Evolutionary conservation across 2,113 vertebrate genomes (phyloP), one percentile per base, ranked within the genome.

Genomic region (Phyllostomus discolor): DNA sequence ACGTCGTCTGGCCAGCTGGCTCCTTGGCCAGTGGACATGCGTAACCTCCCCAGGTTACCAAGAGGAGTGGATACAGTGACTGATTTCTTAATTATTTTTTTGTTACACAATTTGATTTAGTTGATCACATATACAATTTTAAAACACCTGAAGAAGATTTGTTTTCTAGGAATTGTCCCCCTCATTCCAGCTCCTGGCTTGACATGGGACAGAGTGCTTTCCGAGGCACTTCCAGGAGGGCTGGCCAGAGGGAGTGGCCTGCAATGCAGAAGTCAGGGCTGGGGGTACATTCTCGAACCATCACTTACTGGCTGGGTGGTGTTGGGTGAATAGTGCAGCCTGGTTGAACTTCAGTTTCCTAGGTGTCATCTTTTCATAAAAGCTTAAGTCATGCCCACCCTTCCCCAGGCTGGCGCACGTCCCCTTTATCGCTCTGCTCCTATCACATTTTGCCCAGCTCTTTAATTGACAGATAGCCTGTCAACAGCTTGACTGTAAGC

Each of bases 1-100:
- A 48, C 10, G 78, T 81, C 24, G 19, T 97, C 94, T 83, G 80
- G 80, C 84, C 80, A 82, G 66, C 28, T 46, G 82, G 24, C n/a
- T 84, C 62, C 94, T 52, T 31, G 24, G 88, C 89, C 20, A 5
- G 54, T 48, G 83, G 91, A 87, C 72, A 48, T 16, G 20, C 33
- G 75, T 93, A 43, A 19, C 43, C 91, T 66, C 26, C 24, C 9
- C 0, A 0, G 5, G 73, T 62, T 88, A 50, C 48, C 70, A 85
- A 6, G 31, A 89, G 24, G 83, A 76, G 35, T 15, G 69, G 83
- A 43, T 48, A 81, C 59, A 59, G 15, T 87, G 96, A 46, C 35
- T 38, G 62, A 4, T 17, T 62, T 50, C 17, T 85, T 88, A 41
- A 33, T 33, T 86, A 35, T 62, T 90, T 93, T 95, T 87, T 84